Percentiles rank a stretch among this genome's conserved stretches.
phyloP scores from a whole-genome alignment of 2,888 invertebrate genomes.

The Opisthograptis luteolata region DNA sequence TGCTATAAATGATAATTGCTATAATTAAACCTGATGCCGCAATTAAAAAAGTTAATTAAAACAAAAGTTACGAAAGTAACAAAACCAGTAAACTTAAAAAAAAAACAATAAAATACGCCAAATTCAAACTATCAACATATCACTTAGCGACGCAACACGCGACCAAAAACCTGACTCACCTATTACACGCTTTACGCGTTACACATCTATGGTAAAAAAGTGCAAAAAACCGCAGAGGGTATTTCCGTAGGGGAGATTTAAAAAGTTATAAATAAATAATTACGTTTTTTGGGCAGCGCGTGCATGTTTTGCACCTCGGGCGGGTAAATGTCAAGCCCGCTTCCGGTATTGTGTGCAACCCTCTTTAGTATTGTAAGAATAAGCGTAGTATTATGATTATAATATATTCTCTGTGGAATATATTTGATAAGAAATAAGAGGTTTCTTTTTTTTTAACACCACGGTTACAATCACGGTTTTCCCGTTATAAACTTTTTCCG shows the following conservation, averaged over 20 bases:
- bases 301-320: constrained; percentile 60
- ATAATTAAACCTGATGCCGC: no score
- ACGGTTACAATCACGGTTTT: no score
- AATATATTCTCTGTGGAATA: no score
- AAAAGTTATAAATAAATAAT: constrained; percentile 73
- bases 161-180: constrained; percentile 16
- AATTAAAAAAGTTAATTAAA: no score
- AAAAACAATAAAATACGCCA: constrained; percentile 26
- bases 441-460: no score
- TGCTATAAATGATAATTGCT: no score
- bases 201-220: no score
- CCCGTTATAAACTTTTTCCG: no score
- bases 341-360: constrained; percentile 68
- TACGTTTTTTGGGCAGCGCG: constrained; percentile 73
- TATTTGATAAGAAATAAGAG: no score
- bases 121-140: constrained; percentile 32
- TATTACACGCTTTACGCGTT: constrained; percentile 42
- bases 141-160: constrained; percentile 37
- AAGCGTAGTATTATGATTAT: constrained; percentile 33
- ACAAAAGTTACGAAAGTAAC: no score
- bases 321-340: constrained; percentile 66
- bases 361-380: constrained; percentile 47
- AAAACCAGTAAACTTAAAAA: no score
- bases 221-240: constrained; percentile 40
- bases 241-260: constrained; percentile 51